These are phyloP conservation scores for Ichneumoninae sp. DNA, from an alignment of 2,888 invertebrate species.

Conservation along the genomic window DNA sequence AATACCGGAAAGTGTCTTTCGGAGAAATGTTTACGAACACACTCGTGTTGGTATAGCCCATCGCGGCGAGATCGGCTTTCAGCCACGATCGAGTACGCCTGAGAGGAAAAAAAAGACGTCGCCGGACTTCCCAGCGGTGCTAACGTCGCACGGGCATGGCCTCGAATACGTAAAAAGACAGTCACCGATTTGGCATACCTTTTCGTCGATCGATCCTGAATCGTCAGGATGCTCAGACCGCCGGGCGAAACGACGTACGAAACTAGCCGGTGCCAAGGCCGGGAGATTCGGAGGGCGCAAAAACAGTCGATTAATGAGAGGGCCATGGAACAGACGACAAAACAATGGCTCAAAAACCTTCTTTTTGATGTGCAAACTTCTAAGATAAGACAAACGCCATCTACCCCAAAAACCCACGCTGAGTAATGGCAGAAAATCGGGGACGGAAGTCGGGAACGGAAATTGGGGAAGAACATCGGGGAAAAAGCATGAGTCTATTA, in stretches of 20 bases:
- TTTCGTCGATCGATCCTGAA: conserved; percentile 7
- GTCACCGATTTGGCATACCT: conserved; percentile 3
- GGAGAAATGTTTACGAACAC: background rate
- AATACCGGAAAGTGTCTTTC: background rate
- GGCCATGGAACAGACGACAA: background rate
- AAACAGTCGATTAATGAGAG: background rate
- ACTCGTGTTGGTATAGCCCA: background rate
- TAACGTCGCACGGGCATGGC: background rate
- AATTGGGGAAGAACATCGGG: too few relatives aligned
- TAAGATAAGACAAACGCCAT: too few relatives aligned
- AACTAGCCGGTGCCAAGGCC: background rate
- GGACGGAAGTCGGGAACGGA: too few relatives aligned
- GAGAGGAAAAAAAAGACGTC: background rate
- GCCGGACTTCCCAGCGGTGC: conserved; percentile 11
- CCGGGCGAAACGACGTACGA: background rate
- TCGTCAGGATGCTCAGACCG: conserved; percentile 10
- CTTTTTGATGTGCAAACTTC: too few relatives aligned
- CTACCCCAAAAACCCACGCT: too few relatives aligned
- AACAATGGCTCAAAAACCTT: background rate
- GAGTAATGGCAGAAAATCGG: too few relatives aligned
- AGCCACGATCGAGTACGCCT: background rate
- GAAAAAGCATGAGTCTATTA: too few relatives aligned
- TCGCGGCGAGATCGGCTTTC: background rate
- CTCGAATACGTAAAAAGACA: conserved; percentile 3
- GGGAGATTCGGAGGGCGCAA: background rate